Base-by-base conservation (phyloP, 1,140 invertebrate species). In the Scaptomyza montana region DNA sequence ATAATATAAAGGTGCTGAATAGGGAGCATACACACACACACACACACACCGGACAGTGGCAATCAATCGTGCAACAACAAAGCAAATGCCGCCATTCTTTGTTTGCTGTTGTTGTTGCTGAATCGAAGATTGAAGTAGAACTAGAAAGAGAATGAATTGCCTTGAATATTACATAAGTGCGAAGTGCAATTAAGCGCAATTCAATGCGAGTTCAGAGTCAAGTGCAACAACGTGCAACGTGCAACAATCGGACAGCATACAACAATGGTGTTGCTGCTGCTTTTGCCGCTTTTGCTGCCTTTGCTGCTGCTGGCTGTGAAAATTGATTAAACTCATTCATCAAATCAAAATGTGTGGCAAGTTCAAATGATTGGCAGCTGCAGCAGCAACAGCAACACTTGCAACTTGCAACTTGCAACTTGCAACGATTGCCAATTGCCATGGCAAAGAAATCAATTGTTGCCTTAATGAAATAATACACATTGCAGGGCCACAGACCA, bases 271-370 rank as follows among this genome's bases (percentile, higher is more conserved):
- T 2, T 41, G 39, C 19, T 19, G 64, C 72, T 43, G 60, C n/a
- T n/a, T n/a, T n/a, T n/a, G n/a, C n/a, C n/a, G n/a, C n/a, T n/a
- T n/a, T n/a, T n/a, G n/a, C n/a, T n/a, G n/a, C n/a, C n/a, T n/a
- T n/a, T n/a, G n/a, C n/a, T 41, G 39, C 19, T 19, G 64, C 72
- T 43, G 60, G 59, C 80, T 76, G 72, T 56, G 66, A 73, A 67
- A 84, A 84, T 84, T 84, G 80, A 84, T 84, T 84, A 84, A 84
- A 62, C 72, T 79, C 80, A 82, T 82, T 84, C 80, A 84, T 84
- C 72, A 74, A 55, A 84, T 79, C 72, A 69, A 71, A 36, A 74
- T 68, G 67, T 70, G 72, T 74, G 60, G 67, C 72, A 74, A 69
- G 71, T 74, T 74, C 71, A 74, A 75, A 82, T 70, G 79, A 65